Percentiles rank a stretch among this genome's conserved stretches.
Conservation (phyloP, 2,888 invertebrate species). For the Spodoptera exigua region DNA sequence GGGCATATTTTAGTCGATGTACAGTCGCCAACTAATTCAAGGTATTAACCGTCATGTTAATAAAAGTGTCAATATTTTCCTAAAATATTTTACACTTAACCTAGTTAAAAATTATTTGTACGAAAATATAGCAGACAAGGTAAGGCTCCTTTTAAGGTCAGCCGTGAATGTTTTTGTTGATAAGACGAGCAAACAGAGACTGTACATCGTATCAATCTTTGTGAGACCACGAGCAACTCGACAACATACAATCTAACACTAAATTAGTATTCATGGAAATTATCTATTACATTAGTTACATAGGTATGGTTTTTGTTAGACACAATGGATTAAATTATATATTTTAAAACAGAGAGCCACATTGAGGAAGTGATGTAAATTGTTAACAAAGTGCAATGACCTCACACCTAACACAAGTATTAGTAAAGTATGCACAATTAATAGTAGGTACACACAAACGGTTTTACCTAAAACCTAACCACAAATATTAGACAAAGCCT, state of each 20-base stretch:
- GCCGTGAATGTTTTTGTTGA: conserved; percentile 58
- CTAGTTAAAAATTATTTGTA: conserved; percentile 46
- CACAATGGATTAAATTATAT: background rate
- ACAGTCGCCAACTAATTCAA: conserved; percentile 9
- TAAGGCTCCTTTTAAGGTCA: conserved; percentile 62
- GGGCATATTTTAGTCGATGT: background rate
- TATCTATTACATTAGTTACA: conserved; percentile 20
- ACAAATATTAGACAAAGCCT: conserved; percentile 18
- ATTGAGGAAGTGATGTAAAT: background rate
- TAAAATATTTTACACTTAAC: conserved; percentile 45
- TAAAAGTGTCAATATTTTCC: conserved; percentile 36
- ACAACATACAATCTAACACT: conserved; percentile 34
- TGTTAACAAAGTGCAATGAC: conserved; percentile 1
- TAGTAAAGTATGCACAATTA: conserved; percentile 14
- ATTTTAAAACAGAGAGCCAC: conserved; percentile 7
- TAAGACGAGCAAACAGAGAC: conserved; percentile 59
- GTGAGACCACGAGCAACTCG: conserved; percentile 31
- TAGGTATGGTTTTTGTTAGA: conserved; percentile 27
- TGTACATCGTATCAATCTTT: conserved; percentile 61
- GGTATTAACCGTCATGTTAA: conserved; percentile 12
- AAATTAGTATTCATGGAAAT: conserved; percentile 30
- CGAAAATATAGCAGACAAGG: conserved; percentile 53
- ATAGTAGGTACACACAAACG: conserved; percentile 2
- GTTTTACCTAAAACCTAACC: conserved; percentile 10
- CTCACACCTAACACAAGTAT: background rate